Conservation (phyloP, 2,797 vertebrate species). For the Rhyacichthys aspro region DNA sequence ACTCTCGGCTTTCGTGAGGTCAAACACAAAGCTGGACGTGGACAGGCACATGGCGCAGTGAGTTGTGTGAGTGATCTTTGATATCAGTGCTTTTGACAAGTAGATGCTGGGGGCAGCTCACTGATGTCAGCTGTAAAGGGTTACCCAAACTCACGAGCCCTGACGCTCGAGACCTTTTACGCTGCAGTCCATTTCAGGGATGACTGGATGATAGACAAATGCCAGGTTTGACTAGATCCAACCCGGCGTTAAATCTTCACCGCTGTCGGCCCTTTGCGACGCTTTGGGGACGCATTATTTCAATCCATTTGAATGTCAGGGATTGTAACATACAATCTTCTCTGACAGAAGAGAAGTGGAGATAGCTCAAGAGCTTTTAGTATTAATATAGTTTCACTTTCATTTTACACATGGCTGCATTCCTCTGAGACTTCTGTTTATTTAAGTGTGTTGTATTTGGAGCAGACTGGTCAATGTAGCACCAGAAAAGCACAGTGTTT, state of each 20-base stretch:
- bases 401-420: conserved; percentile 4
- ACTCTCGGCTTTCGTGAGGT: not conserved
- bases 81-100: conserved; percentile 39
- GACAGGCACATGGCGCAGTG: conserved; percentile 26
- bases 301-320: not conserved
- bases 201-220: conserved; percentile 12
- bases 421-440: not conserved
- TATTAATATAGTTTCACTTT: not conserved
- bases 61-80: conserved; percentile 39
- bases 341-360: not conserved
- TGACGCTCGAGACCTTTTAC: conserved; percentile 1
- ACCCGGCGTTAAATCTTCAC: conserved; percentile 5
- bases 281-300: not conserved
- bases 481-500: not conserved
- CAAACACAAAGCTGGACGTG: conserved; percentile 5
- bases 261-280: not conserved
- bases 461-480: not conserved
- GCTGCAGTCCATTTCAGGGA: conserved; percentile 17
- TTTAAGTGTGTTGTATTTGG: conserved; percentile 3
- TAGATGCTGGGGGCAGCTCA: conserved; percentile 35
- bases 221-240: conserved; percentile 3
- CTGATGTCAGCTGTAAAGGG: conserved; percentile 39
- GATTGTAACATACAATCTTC: not conserved
- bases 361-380: not conserved
- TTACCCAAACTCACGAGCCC: conserved; percentile 33